Evolutionary conservation across 2,797 vertebrate species (phyloP).

Genomic region (Chaetophractus vellerosus): DNA sequence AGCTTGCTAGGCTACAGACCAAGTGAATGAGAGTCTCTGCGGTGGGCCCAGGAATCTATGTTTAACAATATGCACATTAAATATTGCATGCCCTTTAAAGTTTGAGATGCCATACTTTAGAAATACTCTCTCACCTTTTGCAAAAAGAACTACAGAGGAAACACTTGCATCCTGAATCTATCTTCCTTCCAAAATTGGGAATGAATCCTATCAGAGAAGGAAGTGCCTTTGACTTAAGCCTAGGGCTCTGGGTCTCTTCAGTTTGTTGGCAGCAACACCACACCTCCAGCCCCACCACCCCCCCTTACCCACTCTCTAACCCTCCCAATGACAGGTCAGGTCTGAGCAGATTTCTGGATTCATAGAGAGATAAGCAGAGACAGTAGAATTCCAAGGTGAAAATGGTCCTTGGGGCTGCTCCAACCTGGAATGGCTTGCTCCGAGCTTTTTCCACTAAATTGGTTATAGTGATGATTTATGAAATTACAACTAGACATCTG

Average conservation of each 20-base stretch:
- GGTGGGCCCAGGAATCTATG: background rate
- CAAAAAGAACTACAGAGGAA: background rate
- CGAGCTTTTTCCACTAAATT: too few relatives aligned
- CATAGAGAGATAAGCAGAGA: background rate
- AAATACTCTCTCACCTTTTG: background rate
- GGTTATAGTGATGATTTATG: background rate
- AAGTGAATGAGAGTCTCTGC: background rate
- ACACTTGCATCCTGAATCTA: background rate
- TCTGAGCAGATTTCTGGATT: background rate
- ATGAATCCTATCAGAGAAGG: background rate
- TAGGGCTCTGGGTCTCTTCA: background rate
- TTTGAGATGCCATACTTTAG: background rate
- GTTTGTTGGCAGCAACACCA: background rate
- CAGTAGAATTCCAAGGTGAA: background rate
- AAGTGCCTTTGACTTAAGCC: background rate
- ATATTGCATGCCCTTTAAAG: background rate
- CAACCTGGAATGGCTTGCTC: background rate
- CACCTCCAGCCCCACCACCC: fast-evolving
- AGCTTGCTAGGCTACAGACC: background rate
- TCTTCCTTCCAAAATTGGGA: background rate
- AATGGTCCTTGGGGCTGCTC: background rate
- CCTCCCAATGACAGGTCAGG: background rate
- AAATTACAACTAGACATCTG: background rate
- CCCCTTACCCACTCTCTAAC: background rate
- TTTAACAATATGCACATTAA: background rate